Evolutionary conservation across 1,140 invertebrate species (phyloP), one percentile per base, ranked within the genome.

Genomic region (Penaeus vannamei): DNA sequence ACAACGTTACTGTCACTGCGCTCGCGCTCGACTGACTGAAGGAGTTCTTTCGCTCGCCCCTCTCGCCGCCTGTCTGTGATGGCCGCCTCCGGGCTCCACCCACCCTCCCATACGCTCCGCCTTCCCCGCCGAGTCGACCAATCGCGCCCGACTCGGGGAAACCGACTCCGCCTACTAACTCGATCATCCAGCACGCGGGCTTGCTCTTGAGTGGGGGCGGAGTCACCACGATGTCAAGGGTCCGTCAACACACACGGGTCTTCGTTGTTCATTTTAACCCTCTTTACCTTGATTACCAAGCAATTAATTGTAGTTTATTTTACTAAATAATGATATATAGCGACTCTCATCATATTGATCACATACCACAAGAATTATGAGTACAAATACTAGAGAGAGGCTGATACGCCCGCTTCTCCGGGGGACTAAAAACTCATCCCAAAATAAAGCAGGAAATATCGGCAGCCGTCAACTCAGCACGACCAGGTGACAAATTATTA

Each of bases 401-500:
- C 53, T 5, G 1, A 53, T 53, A 14, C 53, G 14, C 14, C 53
- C 53, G 12, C 53, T 14, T 53, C 53, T 53, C 14, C 53, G 53
- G 53, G 53, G 0, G 5, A 14, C 53, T 12, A 53, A 53, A 53
- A 77, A 53, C 29, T 20, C 20, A 32, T 42, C n/a, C 42, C 77
- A 77, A 85, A 60, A 84, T 84, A 29, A 29, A 84, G 12, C 20
- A 22, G 29, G 46, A 61, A 84, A 32, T 61, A 84, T 77, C 53
- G 60, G 77, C 36, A 87, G 26, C 85, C 53, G 77, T 64, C 79
- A 87, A 46, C 85, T 81, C 10, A 20, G 32, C 19, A 26, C 19
- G 61, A 20, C 60, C 87, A 85, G 87, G 87, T 89, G 87, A 89
- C 87, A 89, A 89, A 89, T 89, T 89, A 89, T 88, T 88, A 88